Base-by-base conservation (phyloP, 2,888 invertebrate genomes). In the Aspidiotus destructor region DNA sequence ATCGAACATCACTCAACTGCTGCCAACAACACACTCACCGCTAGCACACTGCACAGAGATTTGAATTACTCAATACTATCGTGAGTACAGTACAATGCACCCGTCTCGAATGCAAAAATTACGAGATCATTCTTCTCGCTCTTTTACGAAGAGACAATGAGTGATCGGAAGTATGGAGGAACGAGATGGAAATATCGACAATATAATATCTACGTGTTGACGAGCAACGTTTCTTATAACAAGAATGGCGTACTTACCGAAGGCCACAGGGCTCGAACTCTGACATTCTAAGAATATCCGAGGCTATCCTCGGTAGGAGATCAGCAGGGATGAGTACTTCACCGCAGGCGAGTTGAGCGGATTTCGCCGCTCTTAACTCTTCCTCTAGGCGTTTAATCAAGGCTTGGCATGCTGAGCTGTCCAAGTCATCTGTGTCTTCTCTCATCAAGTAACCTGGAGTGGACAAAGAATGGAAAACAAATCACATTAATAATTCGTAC, bases 191-290 rank as follows among this genome's bases (percentile, higher is more conserved):
- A 48, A 48, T 13, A 48, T 13, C 10, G n/a, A 13, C 48, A n/a
- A 48, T 13, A 48, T 11, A 48, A 48, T 11, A 48, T 48, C 48
- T 48, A 48, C 48, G 48, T 48, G 48, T 48, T 48, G 6, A 13
- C 48, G 48, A 48, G 48, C 48, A 48, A n/a, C 28, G 28, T 28
- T 28, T 28, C 28, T 28, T 28, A 28, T 28, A 28, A 28, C 28
- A 28, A 28, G 28, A 28, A 28, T 28, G 5, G 17, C 52, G 15
- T 42, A 70, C 73, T 74, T 72, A 78, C 73, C 90, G 81, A 62
- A 92, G 83, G 63, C 93, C 94, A 79, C 91, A 93, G 16, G 93
- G 93, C 78, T 94, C 93, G 64, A 86, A 86, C 77, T 92, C 91
- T 1, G 93, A 89, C 81, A 90, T 86, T 68, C 84, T 83, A 65